Percentiles rank a stretch among this genome's conserved stretches.
These are phyloP conservation scores for Pheucticus melanocephalus DNA, from an alignment of 2,113 vertebrate species.

Conservation along the genomic window DNA sequence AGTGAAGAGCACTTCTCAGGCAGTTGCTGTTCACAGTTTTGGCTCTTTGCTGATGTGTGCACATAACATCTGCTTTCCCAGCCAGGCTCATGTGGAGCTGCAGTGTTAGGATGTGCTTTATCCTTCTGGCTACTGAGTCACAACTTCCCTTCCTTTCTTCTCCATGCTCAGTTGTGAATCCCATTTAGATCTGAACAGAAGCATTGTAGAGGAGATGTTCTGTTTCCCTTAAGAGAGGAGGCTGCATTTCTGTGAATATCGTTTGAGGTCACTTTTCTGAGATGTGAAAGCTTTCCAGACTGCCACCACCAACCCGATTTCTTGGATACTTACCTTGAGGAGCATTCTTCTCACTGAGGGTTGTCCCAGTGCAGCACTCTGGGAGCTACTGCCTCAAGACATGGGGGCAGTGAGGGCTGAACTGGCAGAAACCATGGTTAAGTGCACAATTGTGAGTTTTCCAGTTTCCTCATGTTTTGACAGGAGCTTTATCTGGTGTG, in stretches of 20 bases:
- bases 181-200: neutral
- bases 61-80: neutral
- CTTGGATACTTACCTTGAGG: neutral
- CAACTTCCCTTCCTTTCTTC: neutral
- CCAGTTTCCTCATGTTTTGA: rapidly evolving
- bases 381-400: neutral
- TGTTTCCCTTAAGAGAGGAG: neutral
- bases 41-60: neutral
- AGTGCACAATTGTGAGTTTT: neutral
- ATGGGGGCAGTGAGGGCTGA: neutral
- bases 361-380: neutral
- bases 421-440: neutral
- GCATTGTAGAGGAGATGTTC: neutral
- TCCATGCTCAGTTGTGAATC: neutral
- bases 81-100: rapidly evolving
- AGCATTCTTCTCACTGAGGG: rapidly evolving
- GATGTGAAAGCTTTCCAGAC: neutral
- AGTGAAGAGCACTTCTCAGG: neutral
- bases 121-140: neutral
- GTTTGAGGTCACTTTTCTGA: neutral
- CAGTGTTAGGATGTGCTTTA: neutral
- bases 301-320: neutral
- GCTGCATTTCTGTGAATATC: neutral
- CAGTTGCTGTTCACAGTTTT: neutral
- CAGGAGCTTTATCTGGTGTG: neutral